These are phyloP conservation scores for Nymphalis c-album DNA, from an alignment of 2,888 invertebrate genomes.

Conservation along the genomic window DNA sequence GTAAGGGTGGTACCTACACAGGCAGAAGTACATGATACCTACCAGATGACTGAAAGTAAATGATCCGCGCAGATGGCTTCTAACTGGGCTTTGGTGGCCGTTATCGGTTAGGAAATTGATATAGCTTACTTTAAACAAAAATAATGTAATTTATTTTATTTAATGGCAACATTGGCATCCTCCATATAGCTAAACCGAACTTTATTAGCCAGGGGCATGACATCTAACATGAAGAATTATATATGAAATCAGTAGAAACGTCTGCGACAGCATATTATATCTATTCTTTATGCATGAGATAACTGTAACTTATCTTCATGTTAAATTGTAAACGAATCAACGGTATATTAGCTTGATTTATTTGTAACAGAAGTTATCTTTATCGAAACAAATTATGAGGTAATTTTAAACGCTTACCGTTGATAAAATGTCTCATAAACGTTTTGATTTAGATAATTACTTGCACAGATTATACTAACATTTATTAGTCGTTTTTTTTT, in stretches of 20 bases:
- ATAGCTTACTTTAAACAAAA: too few species aligned
- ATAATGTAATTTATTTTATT: too few species aligned
- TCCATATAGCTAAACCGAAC: too few species aligned
- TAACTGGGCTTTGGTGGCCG: too few species aligned
- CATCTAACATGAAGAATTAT: too few species aligned
- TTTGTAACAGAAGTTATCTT: conserved; percentile 2
- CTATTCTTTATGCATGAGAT: conserved; percentile 1
- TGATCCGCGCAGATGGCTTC: too few species aligned
- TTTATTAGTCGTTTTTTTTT: neutral
- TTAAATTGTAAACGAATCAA: conserved; percentile 4
- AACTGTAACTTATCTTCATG: neutral
- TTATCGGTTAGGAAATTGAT: too few species aligned
- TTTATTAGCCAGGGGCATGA: too few species aligned
- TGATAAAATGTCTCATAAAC: neutral
- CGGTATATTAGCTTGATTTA: conserved; percentile 1
- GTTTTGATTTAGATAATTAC: neutral
- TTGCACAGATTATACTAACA: neutral
- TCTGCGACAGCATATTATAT: neutral
- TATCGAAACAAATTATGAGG: neutral
- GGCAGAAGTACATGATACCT: too few species aligned
- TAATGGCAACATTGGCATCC: too few species aligned
- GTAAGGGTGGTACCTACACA: too few species aligned
- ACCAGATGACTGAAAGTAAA: too few species aligned
- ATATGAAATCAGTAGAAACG: neutral
- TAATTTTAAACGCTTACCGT: conserved; percentile 2